Percentiles rank a stretch among this genome's conserved stretches.
Evolutionary conservation across 2,888 invertebrate species (phyloP).

Genomic region (Eugnorisma glareosa): DNA sequence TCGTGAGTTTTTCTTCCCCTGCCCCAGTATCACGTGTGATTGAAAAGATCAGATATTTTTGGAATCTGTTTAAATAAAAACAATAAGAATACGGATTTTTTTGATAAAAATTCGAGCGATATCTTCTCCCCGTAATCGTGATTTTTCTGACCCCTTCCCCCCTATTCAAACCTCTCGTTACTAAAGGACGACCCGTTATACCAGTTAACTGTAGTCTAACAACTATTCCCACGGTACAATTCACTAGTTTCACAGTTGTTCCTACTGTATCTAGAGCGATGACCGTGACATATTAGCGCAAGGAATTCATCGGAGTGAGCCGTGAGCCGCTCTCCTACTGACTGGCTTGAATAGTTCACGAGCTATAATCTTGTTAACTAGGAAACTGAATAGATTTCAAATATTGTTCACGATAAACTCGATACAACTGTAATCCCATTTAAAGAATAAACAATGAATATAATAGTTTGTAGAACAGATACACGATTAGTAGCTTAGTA

Average conservation of each 20-base stretch:
- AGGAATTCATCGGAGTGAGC: conserved; percentile 39
- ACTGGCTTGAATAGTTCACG: conserved; percentile 37
- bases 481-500: neutral
- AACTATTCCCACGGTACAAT: conserved; percentile 7
- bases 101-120: no score
- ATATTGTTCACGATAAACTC: neutral
- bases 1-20: no score
- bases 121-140: no score
- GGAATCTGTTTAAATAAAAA: no score
- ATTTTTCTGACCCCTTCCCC: no score
- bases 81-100: no score
- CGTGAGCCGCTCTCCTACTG: conserved; percentile 50
- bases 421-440: neutral
- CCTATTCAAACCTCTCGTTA: no score
- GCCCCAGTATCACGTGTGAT: no score
- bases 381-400: conserved; percentile 18
- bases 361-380: conserved; percentile 25
- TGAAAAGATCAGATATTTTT: no score
- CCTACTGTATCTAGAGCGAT: conserved; percentile 45
- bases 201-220: neutral
- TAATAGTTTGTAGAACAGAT: neutral
- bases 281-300: conserved; percentile 61
- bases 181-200: no score
- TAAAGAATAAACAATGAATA: neutral
- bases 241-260: neutral